These are phyloP conservation scores for Drosophila paulistorum DNA, from an alignment of 1,140 invertebrate species.

Conservation along the genomic window DNA sequence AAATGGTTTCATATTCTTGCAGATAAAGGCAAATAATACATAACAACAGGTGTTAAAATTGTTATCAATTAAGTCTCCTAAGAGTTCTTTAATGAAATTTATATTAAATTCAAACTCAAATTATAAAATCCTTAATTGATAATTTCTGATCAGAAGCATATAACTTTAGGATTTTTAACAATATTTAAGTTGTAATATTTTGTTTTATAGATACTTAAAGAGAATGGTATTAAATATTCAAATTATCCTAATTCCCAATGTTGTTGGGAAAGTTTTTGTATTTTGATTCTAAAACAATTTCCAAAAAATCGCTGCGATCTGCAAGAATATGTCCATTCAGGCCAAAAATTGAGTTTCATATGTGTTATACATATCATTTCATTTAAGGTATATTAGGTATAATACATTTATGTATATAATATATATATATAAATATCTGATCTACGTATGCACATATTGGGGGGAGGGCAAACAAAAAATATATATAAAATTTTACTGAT, in stretches of 20 bases:
- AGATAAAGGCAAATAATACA: not conserved
- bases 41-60: not conserved
- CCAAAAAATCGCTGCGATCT: not conserved
- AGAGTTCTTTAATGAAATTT: no score
- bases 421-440: conserved; percentile 37
- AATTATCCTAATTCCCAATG: no score
- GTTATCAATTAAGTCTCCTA: no score
- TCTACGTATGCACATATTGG: conserved; percentile 33
- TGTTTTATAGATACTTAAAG: not conserved
- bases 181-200: not conserved
- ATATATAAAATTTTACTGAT: conserved; percentile 47
- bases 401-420: conserved; percentile 36
- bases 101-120: no score
- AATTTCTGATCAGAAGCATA: no score
- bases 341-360: conserved; percentile 34
- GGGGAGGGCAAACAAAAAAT: conserved; percentile 31
- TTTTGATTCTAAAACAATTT: no score
- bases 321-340: conserved; percentile 26
- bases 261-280: no score
- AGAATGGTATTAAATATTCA: not conserved
- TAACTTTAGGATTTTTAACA: not conserved
- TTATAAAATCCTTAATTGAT: no score
- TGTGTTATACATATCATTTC: not conserved
- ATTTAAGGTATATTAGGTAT: conserved; percentile 21
- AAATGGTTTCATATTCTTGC: conserved; percentile 17